Evolutionary conservation across 1,140 invertebrate species (phyloP).

Genomic region (Calephelis nemesis): DNA sequence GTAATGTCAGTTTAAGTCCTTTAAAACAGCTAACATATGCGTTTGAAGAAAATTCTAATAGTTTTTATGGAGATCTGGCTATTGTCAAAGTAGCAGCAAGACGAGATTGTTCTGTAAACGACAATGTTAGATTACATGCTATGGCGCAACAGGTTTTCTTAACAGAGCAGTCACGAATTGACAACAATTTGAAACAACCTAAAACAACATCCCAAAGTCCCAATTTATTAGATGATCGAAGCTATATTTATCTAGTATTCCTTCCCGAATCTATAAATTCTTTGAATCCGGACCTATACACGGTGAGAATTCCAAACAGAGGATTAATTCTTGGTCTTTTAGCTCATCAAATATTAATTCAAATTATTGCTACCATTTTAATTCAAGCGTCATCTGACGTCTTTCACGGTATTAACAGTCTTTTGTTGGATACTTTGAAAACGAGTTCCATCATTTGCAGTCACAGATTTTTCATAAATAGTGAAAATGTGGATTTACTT

Average conservation of each 20-base stretch:
- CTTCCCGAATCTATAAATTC: slow-evolving; percentile 86
- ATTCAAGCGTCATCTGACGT: slow-evolving; percentile 83
- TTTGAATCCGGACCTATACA: slow-evolving; percentile 88
- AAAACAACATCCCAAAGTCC: slow-evolving; percentile 69
- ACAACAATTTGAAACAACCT: slow-evolving; percentile 54
- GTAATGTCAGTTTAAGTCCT: slow-evolving; percentile 90
- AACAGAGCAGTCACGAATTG: slow-evolving; percentile 78
- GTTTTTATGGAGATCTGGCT: slow-evolving; percentile 94
- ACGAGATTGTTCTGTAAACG: slow-evolving; percentile 89
- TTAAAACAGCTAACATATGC: slow-evolving; percentile 91
- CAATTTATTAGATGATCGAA: slow-evolving; percentile 85
- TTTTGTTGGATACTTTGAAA: slow-evolving; percentile 80
- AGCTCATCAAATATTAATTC: slow-evolving; percentile 94
- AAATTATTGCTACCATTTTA: slow-evolving; percentile 92
- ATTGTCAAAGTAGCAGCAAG: slow-evolving; percentile 95
- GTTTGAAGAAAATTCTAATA: slow-evolving; percentile 93
- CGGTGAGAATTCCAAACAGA: slow-evolving; percentile 90
- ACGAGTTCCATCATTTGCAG: slow-evolving; percentile 77
- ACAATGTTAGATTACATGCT: slow-evolving; percentile 90
- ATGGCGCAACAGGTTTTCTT: slow-evolving; percentile 91
- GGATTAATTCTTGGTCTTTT: slow-evolving; percentile 92
- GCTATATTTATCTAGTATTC: slow-evolving; percentile 94
- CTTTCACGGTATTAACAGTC: slow-evolving; percentile 80
- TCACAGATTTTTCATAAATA: slow-evolving; percentile 77
- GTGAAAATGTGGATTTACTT: slow-evolving; percentile 83